Base-by-base conservation (phyloP, 2,888 invertebrate species). In the Synergus umbraculus region DNA sequence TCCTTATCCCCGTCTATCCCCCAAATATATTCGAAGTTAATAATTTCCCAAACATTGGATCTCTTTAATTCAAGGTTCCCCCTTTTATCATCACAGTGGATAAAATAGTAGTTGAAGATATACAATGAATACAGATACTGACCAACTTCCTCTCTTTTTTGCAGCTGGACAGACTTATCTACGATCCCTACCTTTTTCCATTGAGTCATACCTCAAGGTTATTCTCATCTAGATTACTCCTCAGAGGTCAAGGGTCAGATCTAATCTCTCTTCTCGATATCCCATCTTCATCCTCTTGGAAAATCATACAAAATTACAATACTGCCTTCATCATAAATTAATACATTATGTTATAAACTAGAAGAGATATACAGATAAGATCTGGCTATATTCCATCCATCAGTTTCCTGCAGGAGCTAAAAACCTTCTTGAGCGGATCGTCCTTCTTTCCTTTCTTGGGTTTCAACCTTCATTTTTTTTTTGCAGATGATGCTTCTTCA, bases 201-300 rank as follows among this genome's bases (percentile, higher is more conserved):
- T 58, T 58, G 18, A 58, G 18, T 58, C 18, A n/a, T n/a, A 58
- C n/a, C n/a, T 54, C n/a, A n/a, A 54, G 54, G 54, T n/a, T 54
- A 54, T 54, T 54, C 54, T 54, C 54, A 54, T 54, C 54, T 54
- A 54, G 54, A 54, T 54, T 54, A 54, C 8, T 58, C 15, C 15
- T 58, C n/a, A 58, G n/a, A n/a, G 58, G 9, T 58, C 58, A 58
- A 7, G 18, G 18, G 1, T 8, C 58, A 58, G 58, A 58, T 58
- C n/a, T 58, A 58, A 58, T 58, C 58, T 58, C 58, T 9, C 58
- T n/a, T n/a, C n/a, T 18, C 58, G 18, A 58, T 58, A 58, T 58
- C 58, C n/a, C 8, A 58, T 58, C 58, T 58, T 8, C 18, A 58
- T 58, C 9, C 58, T 58, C 15, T 15, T 58, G 58, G 58, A 58